Percentiles rank a stretch among this genome's conserved stretches.
phyloP scores from a whole-genome alignment of 2,888 invertebrate species.

The Pediacus dermestoides region DNA sequence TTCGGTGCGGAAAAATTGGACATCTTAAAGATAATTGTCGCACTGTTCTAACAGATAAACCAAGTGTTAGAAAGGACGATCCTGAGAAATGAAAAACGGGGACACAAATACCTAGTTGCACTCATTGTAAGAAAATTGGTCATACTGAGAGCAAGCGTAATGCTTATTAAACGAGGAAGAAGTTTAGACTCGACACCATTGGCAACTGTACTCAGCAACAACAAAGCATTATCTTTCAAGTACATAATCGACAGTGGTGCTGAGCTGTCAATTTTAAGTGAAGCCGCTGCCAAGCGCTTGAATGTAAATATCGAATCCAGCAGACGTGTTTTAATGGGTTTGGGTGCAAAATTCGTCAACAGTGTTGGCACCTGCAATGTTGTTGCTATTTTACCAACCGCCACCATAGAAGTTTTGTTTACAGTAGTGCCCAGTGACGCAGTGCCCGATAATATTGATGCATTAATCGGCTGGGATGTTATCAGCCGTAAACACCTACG shows the following conservation, averaged over 20 bases:
- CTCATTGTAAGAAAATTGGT: constrained; percentile 21
- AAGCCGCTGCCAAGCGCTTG: constrained; percentile 15
- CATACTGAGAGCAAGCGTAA: constrained; percentile 17
- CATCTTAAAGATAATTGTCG: too few species aligned
- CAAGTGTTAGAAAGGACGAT: too few species aligned
- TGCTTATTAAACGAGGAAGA: constrained; percentile 17
- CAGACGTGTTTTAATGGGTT: constrained; percentile 17
- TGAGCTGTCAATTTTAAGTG: constrained; percentile 21
- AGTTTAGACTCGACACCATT: constrained; percentile 15
- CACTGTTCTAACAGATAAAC: too few species aligned
- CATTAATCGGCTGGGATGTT: too few species aligned
- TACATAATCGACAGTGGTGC: constrained; percentile 26
- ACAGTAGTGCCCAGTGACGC: constrained; percentile 17
- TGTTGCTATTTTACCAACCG: too few species aligned
- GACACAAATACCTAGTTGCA: too few species aligned
- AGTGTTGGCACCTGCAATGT: too few species aligned
- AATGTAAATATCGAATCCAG: constrained; percentile 13
- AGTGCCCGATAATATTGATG: constrained; percentile 19
- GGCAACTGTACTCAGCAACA: too few species aligned
- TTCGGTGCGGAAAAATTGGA: too few species aligned
- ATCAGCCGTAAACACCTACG: too few species aligned
- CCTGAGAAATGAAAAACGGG: too few species aligned
- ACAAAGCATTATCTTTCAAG: constrained; percentile 9
- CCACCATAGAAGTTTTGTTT: constrained; percentile 21
- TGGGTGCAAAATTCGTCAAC: constrained; percentile 16